Percentiles rank a stretch among this genome's conserved stretches.
Conservation (phyloP, 2,888 invertebrate genomes). For the Zygaena filipendulae region DNA sequence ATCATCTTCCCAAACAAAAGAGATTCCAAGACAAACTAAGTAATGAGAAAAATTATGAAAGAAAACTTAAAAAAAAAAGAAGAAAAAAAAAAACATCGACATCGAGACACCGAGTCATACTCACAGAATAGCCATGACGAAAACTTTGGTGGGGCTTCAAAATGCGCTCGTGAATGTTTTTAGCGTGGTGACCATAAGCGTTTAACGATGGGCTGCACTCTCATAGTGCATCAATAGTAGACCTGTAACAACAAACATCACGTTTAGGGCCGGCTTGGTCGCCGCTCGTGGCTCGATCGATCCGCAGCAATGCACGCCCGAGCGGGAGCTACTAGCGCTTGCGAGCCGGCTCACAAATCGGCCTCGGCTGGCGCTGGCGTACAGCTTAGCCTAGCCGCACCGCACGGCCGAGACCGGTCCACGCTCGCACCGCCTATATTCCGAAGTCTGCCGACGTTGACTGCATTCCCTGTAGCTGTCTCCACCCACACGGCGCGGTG, state of each 20-base stretch:
- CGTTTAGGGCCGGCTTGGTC: conserved; percentile 28
- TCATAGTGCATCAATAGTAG: conserved; percentile 45
- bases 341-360: too few species aligned
- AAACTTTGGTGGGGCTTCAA: conserved; percentile 33
- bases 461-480: conserved; percentile 36
- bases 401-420: neutral
- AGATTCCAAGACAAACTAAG: too few species aligned
- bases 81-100: conserved; percentile 55
- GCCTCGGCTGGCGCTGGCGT: too few species aligned
- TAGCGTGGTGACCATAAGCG: conserved; percentile 51
- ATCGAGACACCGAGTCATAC: conserved; percentile 44
- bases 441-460: conserved; percentile 28
- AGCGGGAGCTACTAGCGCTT: too few species aligned
- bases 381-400: neutral
- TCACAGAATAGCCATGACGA: conserved; percentile 56
- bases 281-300: conserved; percentile 23
- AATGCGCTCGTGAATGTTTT: conserved; percentile 30
- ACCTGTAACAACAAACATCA: conserved; percentile 54
- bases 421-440: neutral
- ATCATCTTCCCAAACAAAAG: too few species aligned
- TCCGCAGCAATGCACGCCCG: conserved; percentile 11
- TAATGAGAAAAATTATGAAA: too few species aligned
- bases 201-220: conserved; percentile 41
- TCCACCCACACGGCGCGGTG: conserved; percentile 36
- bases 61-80: conserved; percentile 39